phyloP scores from a whole-genome alignment of 1,140 invertebrate species.

The Oscheius sp. region DNA sequence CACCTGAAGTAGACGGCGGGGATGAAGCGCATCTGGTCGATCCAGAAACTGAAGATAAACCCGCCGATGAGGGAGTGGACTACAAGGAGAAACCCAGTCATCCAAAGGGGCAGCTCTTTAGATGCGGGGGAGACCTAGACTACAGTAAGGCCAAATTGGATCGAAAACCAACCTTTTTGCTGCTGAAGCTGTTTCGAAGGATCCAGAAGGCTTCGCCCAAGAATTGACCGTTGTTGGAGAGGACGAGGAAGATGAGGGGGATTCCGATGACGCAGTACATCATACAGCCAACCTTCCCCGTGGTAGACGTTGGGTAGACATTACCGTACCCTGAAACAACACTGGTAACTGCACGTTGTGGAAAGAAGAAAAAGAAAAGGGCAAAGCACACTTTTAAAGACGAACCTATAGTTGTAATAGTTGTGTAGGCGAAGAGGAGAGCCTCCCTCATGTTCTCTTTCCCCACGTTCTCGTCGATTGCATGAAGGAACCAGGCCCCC shows the following conservation, averaged over 20 bases:
- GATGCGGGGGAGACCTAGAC: slow-evolving; percentile 6
- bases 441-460: slow-evolving; percentile 14
- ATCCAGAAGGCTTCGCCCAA: slow-evolving; percentile 24
- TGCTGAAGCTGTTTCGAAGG: slow-evolving; percentile 20
- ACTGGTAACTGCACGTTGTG: neutral
- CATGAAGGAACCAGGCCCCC: neutral
- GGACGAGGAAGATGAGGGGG: slow-evolving; percentile 28
- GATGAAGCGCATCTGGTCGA: slow-evolving; percentile 30
- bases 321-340: slow-evolving; percentile 36
- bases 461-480: neutral
- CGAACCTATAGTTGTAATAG: slow-evolving; percentile 37
- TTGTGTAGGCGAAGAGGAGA: slow-evolving; percentile 31
- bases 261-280: slow-evolving; percentile 31
- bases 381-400: too few species aligned
- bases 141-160: neutral
- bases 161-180: slow-evolving; percentile 1
- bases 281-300: slow-evolving; percentile 27
- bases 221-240: slow-evolving; percentile 32
- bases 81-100: slow-evolving; percentile 17
- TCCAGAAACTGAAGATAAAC: slow-evolving; percentile 31
- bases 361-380: neutral
- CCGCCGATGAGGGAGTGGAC: slow-evolving; percentile 26
- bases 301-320: slow-evolving; percentile 4
- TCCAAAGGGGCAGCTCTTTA: slow-evolving; percentile 19
- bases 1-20: slow-evolving; percentile 29